Base-by-base conservation (phyloP, 2,888 invertebrate genomes). In the Eupelmus urozonus region DNA sequence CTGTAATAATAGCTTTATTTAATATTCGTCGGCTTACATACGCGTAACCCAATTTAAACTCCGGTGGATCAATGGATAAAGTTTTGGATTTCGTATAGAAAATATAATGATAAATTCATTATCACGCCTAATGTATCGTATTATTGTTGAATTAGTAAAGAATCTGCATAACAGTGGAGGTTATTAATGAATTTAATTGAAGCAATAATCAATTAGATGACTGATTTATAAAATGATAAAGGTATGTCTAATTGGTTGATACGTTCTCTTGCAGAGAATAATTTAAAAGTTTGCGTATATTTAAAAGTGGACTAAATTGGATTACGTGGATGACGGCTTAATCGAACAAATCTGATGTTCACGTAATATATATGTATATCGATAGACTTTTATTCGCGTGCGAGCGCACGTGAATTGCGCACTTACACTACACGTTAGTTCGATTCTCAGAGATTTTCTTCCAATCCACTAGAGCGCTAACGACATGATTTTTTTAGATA, bases 1-100 rank as follows among this genome's bases (percentile, higher is more conserved):
- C 78, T 81, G 78, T 82, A 80, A 67, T 71, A 71, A 76, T 74
- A 79, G 73, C 65, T 77, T 76, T 74, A 74, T 77, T 76, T 70
- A 80, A 74, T 69, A 76, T 71, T 74, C 23, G 65, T n/a, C n/a
- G 60, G 70, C 70, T 77, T 70, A 23, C 55, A 77, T 80, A 60
- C 74, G 77, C 70, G 74, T 80, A 70, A 74, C 16, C 59, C 60
- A 76, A 3, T 75, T 75, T 59, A n/a, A 70, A 13, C 4, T 45
- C 20, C 9, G 42, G 74, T n/a, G 16, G 45, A 75, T 57, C 18
- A 57, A 63, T 23, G 49, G 51, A 53, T 40, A 16, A 60, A 63
- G 13, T 67, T 20, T 72, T 18, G 29, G n/a, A 59, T 57, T 60
- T 69, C 13, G 20, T 18, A 13, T 20, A 11, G 20, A 29, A 63